phyloP scores from a whole-genome alignment of 2,888 invertebrate genomes.

The Fragum whitleyi region DNA sequence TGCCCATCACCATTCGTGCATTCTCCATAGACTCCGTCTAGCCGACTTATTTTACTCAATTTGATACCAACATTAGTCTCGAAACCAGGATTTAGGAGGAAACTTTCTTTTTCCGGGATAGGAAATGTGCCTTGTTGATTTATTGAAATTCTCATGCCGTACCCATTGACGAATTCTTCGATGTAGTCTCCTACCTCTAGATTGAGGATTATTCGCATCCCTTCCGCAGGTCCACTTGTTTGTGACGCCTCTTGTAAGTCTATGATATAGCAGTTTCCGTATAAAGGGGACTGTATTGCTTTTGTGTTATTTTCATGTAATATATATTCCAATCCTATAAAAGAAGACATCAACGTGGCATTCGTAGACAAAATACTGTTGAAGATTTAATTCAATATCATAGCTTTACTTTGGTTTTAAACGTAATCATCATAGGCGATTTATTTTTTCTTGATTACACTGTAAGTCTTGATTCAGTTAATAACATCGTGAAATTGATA shows the following conservation, averaged over 20 bases:
- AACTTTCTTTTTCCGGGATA: conserved; percentile 15
- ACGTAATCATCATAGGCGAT: no score
- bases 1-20: no score
- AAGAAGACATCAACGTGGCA: no score
- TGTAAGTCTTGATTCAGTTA: no score
- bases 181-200: conserved; percentile 25
- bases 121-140: conserved; percentile 18
- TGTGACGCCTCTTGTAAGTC: background rate
- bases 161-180: conserved; percentile 10
- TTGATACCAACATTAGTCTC: conserved; percentile 31
- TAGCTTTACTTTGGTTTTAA: no score
- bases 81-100: conserved; percentile 28
- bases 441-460: no score
- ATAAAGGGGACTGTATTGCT: background rate
- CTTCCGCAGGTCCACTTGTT: conserved; percentile 11
- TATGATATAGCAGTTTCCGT: conserved; percentile 25
- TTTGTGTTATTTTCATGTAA: background rate
- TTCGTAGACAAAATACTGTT: no score
- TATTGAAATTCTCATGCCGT: conserved; percentile 17
- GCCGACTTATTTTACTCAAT: conserved; percentile 6
- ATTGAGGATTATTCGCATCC: conserved; percentile 14
- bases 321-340: background rate
- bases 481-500: no score
- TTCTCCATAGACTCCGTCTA: conserved; percentile 6
- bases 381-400: no score